Evolutionary conservation across 2,797 vertebrate genomes (phyloP), one percentile per base, ranked within the genome.

Genomic region (Anguilla pacifica): DNA sequence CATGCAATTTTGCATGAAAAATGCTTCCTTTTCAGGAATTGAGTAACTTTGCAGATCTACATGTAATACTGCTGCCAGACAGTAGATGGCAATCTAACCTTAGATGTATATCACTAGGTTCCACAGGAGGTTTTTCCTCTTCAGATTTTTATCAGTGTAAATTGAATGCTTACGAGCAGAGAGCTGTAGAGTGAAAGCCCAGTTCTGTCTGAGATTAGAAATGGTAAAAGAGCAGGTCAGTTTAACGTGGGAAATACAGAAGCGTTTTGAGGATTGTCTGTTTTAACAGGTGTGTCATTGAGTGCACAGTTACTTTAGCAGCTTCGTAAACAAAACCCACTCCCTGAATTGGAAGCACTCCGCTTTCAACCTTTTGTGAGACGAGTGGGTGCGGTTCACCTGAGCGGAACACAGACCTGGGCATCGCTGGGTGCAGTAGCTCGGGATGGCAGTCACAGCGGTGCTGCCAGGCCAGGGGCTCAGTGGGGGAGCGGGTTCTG

Each of bases 1-100:
- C 55, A 57, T 15, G 55, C 15, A 57, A 15, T 57, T 57, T 57
- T 15, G 15, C 55, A 57, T 13, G 15, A 57, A 43, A 43, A 43
- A 17, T 15, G 15, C 55, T 57, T 57, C 55, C 13, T 57, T 57
- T 57, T 57, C 15, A 57, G 55, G 55, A 57, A 57, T 57, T 15
- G 3, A 15, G 31, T 28, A 72, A 28, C 2, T n/a, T 31, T n/a
- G n/a, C n/a, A 17, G n/a, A 9, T 39, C 7, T 39, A 39, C 46
- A 13, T 49, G 93, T 90, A 91, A 90, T 92, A 86, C n/a, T n/a
- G 17, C 70, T 10, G 53, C 0, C 0, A 1, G 1, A 90, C 94
- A 93, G 90, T 89, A 94, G 94, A 88, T 86, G 92, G 15, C 92
- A 67, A 87, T 89, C 84, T 88, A 61, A 87, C 86, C 61, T 89